A percentile compares a stretch with the other conserved stretches of the same genome.
phyloP scores from a whole-genome alignment of 2,113 vertebrate genomes.

The Gymnarchus niloticus region DNA sequence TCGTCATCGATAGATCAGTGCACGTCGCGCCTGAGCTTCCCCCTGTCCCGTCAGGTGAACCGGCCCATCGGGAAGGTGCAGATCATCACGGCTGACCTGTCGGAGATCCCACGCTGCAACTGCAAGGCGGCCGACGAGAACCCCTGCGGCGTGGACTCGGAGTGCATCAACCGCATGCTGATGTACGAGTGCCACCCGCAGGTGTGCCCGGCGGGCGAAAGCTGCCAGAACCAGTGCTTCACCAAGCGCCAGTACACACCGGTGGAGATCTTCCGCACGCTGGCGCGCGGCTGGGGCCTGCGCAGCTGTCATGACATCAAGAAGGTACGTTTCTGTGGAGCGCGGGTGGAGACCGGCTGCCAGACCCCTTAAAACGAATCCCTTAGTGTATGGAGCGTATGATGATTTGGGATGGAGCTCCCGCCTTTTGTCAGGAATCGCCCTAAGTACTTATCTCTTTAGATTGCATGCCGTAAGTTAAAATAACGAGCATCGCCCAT shows the following conservation, averaged over 20 bases:
- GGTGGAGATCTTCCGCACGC: slow-evolving; percentile 89
- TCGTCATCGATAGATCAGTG: neutral
- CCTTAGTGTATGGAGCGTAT: neutral
- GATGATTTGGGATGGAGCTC: too few species aligned
- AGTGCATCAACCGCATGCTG: slow-evolving; percentile 97
- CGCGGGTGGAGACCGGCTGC: neutral
- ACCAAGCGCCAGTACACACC: slow-evolving; percentile 90
- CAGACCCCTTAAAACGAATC: neutral
- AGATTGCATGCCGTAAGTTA: too few species aligned
- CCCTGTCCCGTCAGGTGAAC: slow-evolving; percentile 70
- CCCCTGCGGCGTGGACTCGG: slow-evolving; percentile 89
- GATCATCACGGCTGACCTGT: slow-evolving; percentile 90
- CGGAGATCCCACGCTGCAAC: slow-evolving; percentile 92
- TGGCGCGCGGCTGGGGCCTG: slow-evolving; percentile 93
- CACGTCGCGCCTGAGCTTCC: neutral
- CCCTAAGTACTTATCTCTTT: too few species aligned
- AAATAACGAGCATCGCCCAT: too few species aligned
- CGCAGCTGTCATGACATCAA: slow-evolving; percentile 87
- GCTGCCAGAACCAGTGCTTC: slow-evolving; percentile 93
- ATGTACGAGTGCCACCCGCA: slow-evolving; percentile 93
- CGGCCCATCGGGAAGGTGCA: slow-evolving; percentile 91
- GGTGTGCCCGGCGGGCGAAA: slow-evolving; percentile 82
- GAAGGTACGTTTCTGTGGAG: slow-evolving; percentile 66
- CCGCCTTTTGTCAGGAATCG: too few species aligned
- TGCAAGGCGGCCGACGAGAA: slow-evolving; percentile 89